phyloP scores from a whole-genome alignment of 2,888 invertebrate species.

The Eumacrocentrus americanus region DNA sequence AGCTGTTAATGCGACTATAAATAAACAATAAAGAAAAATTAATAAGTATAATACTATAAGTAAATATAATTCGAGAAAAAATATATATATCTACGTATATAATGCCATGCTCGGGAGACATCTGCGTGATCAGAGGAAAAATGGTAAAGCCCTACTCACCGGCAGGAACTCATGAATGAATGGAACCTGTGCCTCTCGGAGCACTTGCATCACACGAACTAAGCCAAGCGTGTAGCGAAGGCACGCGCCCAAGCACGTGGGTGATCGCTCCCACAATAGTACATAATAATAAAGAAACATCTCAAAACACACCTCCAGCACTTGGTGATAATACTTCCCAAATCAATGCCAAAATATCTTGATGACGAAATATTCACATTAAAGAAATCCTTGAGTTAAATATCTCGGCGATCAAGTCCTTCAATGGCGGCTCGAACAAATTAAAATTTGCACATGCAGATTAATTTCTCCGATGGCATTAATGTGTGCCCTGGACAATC shows the following conservation, averaged over 20 bases:
- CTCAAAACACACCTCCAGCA: too few relatives aligned
- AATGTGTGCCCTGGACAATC: slow-evolving; percentile 10
- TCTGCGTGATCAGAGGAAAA: too few relatives aligned
- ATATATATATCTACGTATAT: too few relatives aligned
- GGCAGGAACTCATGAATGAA: not conserved
- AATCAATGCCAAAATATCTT: too few relatives aligned
- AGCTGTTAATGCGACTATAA: too few relatives aligned
- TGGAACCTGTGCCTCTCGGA: not conserved
- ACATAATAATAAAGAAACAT: too few relatives aligned
- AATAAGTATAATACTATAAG: too few relatives aligned
- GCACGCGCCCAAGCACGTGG: not conserved
- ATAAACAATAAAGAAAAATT: too few relatives aligned
- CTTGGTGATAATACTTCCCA: too few relatives aligned
- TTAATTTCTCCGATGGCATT: slow-evolving; percentile 23
- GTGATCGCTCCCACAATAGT: too few relatives aligned
- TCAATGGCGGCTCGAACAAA: not conserved
- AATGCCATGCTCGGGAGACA: too few relatives aligned
- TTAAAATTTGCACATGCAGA: slow-evolving; percentile 24
- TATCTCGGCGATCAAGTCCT: not conserved
- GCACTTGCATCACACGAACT: not conserved
- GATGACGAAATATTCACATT: not conserved
- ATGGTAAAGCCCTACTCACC: not conserved
- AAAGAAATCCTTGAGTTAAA: not conserved
- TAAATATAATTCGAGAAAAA: too few relatives aligned
- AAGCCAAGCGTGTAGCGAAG: not conserved